These are phyloP conservation scores for Biston stratarius DNA, from an alignment of 2,888 invertebrate genomes.

Conservation along the genomic window DNA sequence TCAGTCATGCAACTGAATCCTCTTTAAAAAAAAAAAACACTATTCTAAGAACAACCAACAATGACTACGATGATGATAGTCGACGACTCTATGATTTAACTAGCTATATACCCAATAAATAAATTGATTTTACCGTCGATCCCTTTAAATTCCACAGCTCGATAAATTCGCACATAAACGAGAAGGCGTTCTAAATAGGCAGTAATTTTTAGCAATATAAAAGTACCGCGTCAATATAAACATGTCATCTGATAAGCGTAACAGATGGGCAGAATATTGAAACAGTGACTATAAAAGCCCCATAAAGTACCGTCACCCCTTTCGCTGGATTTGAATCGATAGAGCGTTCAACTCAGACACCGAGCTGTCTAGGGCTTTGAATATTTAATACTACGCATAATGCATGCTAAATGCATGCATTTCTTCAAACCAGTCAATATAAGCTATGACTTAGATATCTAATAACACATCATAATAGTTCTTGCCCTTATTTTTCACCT, in stretches of 20 bases:
- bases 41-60: neutral
- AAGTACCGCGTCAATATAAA: constrained; percentile 15
- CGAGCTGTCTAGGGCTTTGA: constrained; percentile 28
- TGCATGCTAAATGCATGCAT: constrained; percentile 20
- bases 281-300: constrained; percentile 34
- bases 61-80: neutral
- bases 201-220: constrained; percentile 14
- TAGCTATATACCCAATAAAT: too few species aligned
- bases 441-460: neutral
- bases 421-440: constrained; percentile 1
- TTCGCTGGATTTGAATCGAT: constrained; percentile 51
- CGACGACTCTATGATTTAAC: too few species aligned
- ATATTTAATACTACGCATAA: constrained; percentile 30
- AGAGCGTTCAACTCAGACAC: constrained; percentile 50
- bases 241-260: constrained; percentile 21
- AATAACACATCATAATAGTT: too few species aligned
- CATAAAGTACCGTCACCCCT: constrained; percentile 38
- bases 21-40: too few species aligned
- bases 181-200: constrained; percentile 8
- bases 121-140: too few species aligned
- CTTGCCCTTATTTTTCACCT: neutral
- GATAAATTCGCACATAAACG: neutral
- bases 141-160: neutral
- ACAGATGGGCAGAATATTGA: constrained; percentile 19
- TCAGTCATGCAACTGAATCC: too few species aligned